phyloP scores from a whole-genome alignment of 2,888 invertebrate genomes.

The Parapristionchus giblindavisi region DNA sequence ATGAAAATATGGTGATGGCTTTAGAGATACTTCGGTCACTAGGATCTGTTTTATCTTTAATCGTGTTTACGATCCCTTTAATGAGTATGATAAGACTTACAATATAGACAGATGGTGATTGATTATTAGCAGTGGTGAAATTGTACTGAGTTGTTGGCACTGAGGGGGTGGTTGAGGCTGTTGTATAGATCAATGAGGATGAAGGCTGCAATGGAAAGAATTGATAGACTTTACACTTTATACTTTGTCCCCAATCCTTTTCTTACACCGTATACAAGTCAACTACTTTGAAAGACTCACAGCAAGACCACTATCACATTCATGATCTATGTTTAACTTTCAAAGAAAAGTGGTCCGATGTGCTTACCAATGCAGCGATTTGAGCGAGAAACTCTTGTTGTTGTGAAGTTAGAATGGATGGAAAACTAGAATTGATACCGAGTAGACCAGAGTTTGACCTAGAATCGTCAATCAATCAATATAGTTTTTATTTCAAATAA shows the following conservation, averaged over 20 bases:
- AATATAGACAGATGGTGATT: neutral
- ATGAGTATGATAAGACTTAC: neutral
- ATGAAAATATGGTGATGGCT: too few relatives aligned
- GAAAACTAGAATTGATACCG: conserved; percentile 1
- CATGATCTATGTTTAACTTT: too few relatives aligned
- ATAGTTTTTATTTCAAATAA: too few relatives aligned
- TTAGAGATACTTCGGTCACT: too few relatives aligned
- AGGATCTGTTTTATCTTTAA: too few relatives aligned
- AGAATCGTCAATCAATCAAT: too few relatives aligned
- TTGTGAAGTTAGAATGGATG: neutral
- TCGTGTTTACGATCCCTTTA: neutral
- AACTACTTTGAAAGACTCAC: too few relatives aligned
- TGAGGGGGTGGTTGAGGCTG: conserved; percentile 11
- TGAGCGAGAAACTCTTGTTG: conserved; percentile 35
- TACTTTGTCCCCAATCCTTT: too few relatives aligned
- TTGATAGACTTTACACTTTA: too few relatives aligned
- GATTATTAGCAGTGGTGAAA: neutral
- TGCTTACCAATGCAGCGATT: conserved; percentile 11
- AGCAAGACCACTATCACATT: too few relatives aligned
- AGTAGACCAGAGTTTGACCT: conserved; percentile 4
- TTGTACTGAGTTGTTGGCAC: neutral
- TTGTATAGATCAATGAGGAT: conserved; percentile 34
- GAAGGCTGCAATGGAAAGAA: too few relatives aligned
- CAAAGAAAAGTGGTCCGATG: neutral
- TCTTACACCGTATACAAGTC: too few relatives aligned